These are phyloP conservation scores for Portunus trituberculatus DNA, from an alignment of 1,140 invertebrate genomes.

Conservation along the genomic window DNA sequence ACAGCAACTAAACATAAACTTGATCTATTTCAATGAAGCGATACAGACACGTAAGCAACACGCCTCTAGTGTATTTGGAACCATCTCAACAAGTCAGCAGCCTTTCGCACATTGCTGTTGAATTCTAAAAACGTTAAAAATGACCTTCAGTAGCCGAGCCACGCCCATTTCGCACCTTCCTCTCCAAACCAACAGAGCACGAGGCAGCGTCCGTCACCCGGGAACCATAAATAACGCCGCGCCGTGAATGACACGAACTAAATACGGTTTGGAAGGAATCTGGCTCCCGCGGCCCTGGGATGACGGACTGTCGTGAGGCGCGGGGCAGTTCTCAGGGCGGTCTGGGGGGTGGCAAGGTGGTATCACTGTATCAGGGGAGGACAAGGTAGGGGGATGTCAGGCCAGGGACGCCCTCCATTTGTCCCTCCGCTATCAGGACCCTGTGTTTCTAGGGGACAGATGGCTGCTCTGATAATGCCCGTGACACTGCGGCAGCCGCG, in stretches of 20 bases:
- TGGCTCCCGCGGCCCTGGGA: neutral
- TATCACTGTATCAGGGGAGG: conserved; percentile 11
- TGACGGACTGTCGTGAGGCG: neutral
- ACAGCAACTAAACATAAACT: too few relatives aligned
- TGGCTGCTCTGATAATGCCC: neutral
- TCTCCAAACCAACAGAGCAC: neutral
- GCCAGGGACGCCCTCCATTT: neutral
- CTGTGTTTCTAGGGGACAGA: neutral
- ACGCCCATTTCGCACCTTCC: neutral
- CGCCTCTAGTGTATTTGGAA: too few relatives aligned
- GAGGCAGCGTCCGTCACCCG: neutral
- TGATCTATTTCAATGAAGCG: too few relatives aligned
- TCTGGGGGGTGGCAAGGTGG: neutral
- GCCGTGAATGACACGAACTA: neutral
- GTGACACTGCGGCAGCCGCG: neutral
- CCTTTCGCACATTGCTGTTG: too few relatives aligned
- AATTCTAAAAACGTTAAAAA: too few relatives aligned
- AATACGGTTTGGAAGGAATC: neutral
- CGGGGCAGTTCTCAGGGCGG: neutral
- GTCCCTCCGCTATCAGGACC: conserved; percentile 15
- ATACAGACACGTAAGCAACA: too few relatives aligned
- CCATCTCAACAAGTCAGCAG: too few relatives aligned
- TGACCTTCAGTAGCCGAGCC: neutral
- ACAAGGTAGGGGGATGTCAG: conserved; percentile 11
- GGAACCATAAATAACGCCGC: neutral